Evolutionary conservation across 2,888 invertebrate species (phyloP), one percentile per base, ranked within the genome.

Genomic region (Epinotia bilunana): DNA sequence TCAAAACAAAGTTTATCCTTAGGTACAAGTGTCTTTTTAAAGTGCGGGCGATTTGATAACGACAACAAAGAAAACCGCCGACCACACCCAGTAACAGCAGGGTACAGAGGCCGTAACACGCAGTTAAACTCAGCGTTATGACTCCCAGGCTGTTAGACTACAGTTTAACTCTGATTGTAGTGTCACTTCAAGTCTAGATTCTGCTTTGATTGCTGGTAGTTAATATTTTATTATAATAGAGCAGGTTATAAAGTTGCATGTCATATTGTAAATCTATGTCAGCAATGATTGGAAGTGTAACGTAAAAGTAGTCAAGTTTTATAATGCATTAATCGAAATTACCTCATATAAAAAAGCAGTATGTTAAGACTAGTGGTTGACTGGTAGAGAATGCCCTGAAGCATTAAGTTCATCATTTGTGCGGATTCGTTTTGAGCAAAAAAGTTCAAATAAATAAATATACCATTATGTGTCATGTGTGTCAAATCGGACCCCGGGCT

Each of bases 61-160:
- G 60, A 23, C 55, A 43, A 67, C 69, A n/a, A 67, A 67, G 58
- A 72, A 71, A 69, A 64, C 63, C 12, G 61, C 39, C 2, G 60
- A 58, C 5, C 39, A 39, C 60, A 43, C 49, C 49, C 60, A 61
- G 53, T 67, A 18, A 65, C 53, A 46, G 46, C 9, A 33, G 58
- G 2, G 39, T 58, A 16, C 53, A 70, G 64, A 70, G 64, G 55
- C 71, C 71, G 53, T 64, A 28, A 72, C 71, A 75, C 62, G 71
- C 67, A 65, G 71, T 75, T 67, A 75, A 75, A 72, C 67, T 72
- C 18, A 46, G 57, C 57, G 71, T 67, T 75, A 72, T 55, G 23
- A 61, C 72, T 72, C 70, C 58, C 61, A 28, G 57, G 55, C 74
- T 46, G 67, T 74, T 65, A 43, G 28, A 16, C 65, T 75, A 18